Evolutionary conservation across 2,797 vertebrate genomes (phyloP), one percentile per base, ranked within the genome.

Genomic region (Naso thynnoides): DNA sequence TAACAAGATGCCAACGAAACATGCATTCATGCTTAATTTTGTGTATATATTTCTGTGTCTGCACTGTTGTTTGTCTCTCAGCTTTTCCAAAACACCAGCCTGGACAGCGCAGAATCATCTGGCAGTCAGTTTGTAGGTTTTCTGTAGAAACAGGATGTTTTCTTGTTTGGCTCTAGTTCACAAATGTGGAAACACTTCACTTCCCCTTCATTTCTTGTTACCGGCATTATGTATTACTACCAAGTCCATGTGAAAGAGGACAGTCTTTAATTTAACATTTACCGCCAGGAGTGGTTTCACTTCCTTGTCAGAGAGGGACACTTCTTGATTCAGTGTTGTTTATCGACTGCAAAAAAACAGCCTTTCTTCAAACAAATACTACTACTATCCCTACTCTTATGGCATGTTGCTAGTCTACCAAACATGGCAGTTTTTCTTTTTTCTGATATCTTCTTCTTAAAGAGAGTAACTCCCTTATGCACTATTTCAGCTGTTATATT

Each of bases 101-200:
- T 0, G 21, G 26, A 26, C 21, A 15, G 45, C 8, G n/a, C n/a
- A n/a, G n/a, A n/a, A n/a, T n/a, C n/a, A n/a, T n/a, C n/a, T n/a
- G n/a, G n/a, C n/a, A n/a, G 3, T 13, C 49, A 7, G 6, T 68
- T 18, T 50, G 49, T 16, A 19, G 23, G 21, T 49, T 68, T 27
- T 53, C 47, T 15, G 39, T 18, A 41, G 72, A 39, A 19, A 66
- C 8, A 6, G 4, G 36, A 38, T 33, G 9, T 38, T 47, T 64
- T 24, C 5, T 47, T 47, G 72, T 36, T 21, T 10, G 44, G 26
- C 13, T 15, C 54, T 68, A 2, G 26, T 71, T 55, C 44, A 26
- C 18, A 44, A 73, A 79, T 52, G 79, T 72, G 81, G 83, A 88
- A 82, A 33, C 5, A 27, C 36, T 49, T 3, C 14, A 73, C 75